Evolutionary conservation across 2,113 vertebrate genomes (phyloP), one percentile per base, ranked within the genome.

Genomic region (Dendropsophus ebraccatus): DNA sequence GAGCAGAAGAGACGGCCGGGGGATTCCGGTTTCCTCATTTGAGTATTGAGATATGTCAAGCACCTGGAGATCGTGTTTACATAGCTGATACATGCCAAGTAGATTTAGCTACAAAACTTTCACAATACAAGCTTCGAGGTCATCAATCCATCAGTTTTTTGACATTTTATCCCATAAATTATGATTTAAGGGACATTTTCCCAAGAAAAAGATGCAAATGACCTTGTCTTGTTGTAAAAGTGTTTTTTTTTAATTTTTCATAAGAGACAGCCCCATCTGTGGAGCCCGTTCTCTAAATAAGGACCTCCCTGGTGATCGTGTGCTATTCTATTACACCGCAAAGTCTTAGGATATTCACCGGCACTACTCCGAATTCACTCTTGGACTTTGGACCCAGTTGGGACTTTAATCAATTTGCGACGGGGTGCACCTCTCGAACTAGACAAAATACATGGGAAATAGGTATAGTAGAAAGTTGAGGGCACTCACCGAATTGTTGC

Each of bases 31-130:
- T 78, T 60, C 83, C 49, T 28, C 74, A 35, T 50, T 32, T 11
- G n/a, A 56, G 73, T 32, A 49, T 78, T 67, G 32, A 52, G 41
- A 73, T 67, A 85, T 35, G 50, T 85, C 30, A 54, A 21, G 62
- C 74, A 77, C 83, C 37, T 65, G 37, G 74, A 83, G 21, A 73
- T 58, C 47, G 0, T 52, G 52, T 54, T 73, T 73, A 45, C 50
- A 73, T 83, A 32, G 52, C 45, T 37, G 67, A 83, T 83, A 23
- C 21, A n/a, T 25, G 50, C 54, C 37, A 25, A 45, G 6, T 28
- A 56, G 30, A 35, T 41, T 70, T 23, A 21, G 65, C 30, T 70
- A 12, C 67, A 41, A 41, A 23, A 10, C 35, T 19, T 23, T 23
- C 2, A 23, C 32, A 70, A 37, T 19, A 11, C 17, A 70, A 35